Evolutionary conservation across 2,888 invertebrate species (phyloP).

Genomic region (Kuschelorhynchus macadamiae): DNA sequence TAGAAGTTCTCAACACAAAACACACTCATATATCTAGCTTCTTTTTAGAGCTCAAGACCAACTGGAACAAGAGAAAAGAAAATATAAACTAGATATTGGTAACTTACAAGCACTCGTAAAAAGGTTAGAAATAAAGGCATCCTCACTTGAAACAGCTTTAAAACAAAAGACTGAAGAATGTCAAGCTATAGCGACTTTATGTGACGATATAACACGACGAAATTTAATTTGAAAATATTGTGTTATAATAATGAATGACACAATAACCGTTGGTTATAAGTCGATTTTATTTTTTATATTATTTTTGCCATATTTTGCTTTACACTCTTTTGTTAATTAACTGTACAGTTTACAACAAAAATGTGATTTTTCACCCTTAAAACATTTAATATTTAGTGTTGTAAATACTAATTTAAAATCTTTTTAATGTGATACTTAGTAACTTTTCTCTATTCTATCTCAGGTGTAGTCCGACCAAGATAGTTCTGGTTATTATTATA

Average conservation of each 20-base stretch:
- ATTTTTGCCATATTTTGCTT: background rate
- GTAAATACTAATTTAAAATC: too few species aligned
- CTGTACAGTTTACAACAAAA: background rate
- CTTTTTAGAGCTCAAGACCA: conserved; percentile 70
- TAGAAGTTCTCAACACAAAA: too few species aligned
- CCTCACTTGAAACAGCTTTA: conserved; percentile 86
- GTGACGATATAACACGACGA: conserved; percentile 87
- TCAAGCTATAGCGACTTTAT: conserved; percentile 89
- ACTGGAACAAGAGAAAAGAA: conserved; percentile 80
- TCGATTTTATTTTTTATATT: background rate
- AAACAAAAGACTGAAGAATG: conserved; percentile 94
- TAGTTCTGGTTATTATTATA: too few species aligned
- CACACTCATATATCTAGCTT: too few species aligned
- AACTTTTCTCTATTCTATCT: too few species aligned
- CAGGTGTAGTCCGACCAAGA: too few species aligned
- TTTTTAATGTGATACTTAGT: too few species aligned
- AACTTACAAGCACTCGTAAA: conserved; percentile 90
- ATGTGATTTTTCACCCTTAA: too few species aligned
- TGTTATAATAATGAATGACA: background rate
- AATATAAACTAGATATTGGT: conserved; percentile 84
- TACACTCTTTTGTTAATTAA: background rate
- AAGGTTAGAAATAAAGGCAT: conserved; percentile 89
- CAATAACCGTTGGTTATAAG: background rate
- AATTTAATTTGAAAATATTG: conserved; percentile 44
- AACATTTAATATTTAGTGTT: too few species aligned